Conservation (phyloP, 2,888 invertebrate species). For the Marasmarcha lunaedactyla region DNA sequence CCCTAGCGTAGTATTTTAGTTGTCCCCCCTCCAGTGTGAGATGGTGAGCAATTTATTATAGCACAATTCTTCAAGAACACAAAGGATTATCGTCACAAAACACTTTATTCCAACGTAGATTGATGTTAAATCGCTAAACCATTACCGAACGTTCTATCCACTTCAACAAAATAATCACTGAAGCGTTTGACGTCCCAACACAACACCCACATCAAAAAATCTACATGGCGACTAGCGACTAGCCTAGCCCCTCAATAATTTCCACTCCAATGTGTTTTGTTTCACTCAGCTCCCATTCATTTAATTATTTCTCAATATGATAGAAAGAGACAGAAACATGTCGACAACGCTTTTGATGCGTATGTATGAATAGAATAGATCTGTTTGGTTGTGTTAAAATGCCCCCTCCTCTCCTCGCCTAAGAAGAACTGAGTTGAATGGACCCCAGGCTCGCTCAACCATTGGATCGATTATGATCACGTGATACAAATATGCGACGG, state of each 20-base stretch:
- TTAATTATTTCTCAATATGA: conserved; percentile 61
- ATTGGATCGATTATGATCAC: conserved; percentile 70
- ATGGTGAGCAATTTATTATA: no score
- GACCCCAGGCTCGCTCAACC: conserved; percentile 68
- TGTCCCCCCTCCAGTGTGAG: conserved; percentile 63
- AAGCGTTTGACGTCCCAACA: conserved; percentile 65
- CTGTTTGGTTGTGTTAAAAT: conserved; percentile 49
- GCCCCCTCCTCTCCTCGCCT: conserved; percentile 35
- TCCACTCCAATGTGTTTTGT: conserved; percentile 60
- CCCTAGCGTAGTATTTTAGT: conserved; percentile 66
- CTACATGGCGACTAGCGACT: conserved; percentile 64
- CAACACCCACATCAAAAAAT: conserved; percentile 69
- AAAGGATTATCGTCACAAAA: conserved; percentile 36
- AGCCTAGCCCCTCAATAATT: conserved; percentile 61
- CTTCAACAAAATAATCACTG: conserved; percentile 65
- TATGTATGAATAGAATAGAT: conserved; percentile 61
- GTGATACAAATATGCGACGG: conserved; percentile 50
- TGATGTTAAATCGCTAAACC: conserved; percentile 17
- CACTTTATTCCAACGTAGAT: conserved; percentile 17
- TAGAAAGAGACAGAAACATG: conserved; percentile 49
- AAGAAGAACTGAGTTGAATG: conserved; percentile 64
- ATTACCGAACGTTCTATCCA: conserved; percentile 44
- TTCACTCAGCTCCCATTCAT: conserved; percentile 66
- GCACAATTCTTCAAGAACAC: conserved; percentile 46
- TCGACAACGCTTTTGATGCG: conserved; percentile 40